phyloP scores from a whole-genome alignment of 2,888 invertebrate genomes.

The Platycheirus albimanus region DNA sequence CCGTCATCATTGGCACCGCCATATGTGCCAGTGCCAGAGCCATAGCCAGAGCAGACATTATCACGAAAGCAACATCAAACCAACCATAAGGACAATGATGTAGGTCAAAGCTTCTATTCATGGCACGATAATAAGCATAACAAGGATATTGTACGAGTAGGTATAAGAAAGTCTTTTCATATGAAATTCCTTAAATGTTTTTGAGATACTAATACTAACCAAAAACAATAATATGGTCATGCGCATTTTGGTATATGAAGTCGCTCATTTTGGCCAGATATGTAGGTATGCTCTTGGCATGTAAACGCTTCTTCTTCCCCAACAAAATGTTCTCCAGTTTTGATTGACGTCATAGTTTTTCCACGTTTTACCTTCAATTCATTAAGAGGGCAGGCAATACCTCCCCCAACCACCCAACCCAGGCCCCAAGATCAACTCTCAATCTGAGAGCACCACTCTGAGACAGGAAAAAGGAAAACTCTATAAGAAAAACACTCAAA shows the following conservation, averaged over 20 bases:
- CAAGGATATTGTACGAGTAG: constrained; percentile 28
- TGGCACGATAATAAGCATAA: background rate
- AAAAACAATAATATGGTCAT: background rate
- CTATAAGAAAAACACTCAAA: background rate
- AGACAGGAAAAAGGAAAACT: constrained; percentile 22
- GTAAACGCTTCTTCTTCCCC: background rate
- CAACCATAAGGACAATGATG: constrained; percentile 61
- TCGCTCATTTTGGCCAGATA: constrained; percentile 1
- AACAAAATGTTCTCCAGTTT: constrained; percentile 49
- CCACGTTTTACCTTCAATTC: constrained; percentile 31
- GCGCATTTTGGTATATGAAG: background rate
- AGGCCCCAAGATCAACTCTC: constrained; percentile 18
- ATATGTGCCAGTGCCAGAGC: background rate
- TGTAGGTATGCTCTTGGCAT: constrained; percentile 28
- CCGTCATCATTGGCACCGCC: constrained; percentile 4
- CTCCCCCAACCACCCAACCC: too few species aligned
- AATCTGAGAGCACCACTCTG: constrained; percentile 39
- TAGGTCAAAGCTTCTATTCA: constrained; percentile 64
- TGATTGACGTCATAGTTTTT: constrained; percentile 64
- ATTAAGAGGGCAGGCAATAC: too few species aligned
- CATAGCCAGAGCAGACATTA: background rate
- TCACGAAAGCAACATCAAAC: constrained; percentile 41
- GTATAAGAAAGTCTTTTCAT: background rate
- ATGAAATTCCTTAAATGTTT: background rate
- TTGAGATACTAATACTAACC: background rate